Conservation (phyloP, 2,797 vertebrate genomes). For the Sebastiscus albofasciatus region DNA sequence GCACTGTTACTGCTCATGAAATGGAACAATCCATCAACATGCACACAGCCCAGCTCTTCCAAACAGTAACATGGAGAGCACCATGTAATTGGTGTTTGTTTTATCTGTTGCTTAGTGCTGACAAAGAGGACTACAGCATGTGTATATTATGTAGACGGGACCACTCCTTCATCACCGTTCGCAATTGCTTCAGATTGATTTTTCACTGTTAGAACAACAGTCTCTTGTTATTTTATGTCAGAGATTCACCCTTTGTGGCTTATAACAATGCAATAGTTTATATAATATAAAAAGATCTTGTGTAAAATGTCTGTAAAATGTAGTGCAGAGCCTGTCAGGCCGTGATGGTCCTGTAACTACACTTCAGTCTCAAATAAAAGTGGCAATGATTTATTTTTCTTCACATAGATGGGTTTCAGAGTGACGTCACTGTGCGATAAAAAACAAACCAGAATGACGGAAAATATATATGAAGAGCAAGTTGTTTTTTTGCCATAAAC, state of each 20-base stretch:
- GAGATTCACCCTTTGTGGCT: neutral
- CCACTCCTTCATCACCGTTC: neutral
- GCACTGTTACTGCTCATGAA: conserved; percentile 7
- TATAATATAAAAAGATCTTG: neutral
- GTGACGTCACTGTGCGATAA: neutral
- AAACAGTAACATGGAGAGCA: neutral
- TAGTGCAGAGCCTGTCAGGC: neutral
- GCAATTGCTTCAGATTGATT: neutral
- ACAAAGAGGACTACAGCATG: neutral
- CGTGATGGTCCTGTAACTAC: neutral
- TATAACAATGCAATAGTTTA: neutral
- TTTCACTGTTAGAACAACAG: neutral
- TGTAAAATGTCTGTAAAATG: neutral
- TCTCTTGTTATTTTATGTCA: neutral
- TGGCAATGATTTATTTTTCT: neutral
- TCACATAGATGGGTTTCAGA: neutral
- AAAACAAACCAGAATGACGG: neutral
- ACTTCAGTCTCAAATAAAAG: neutral
- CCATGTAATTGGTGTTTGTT: neutral
- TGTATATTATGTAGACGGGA: neutral
- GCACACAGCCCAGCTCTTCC: neutral
- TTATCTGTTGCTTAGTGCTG: neutral
- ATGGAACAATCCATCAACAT: conserved; percentile 18
- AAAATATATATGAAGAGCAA: neutral
- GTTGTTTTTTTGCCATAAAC: neutral